Evolutionary conservation across 2,888 invertebrate genomes (phyloP).

Genomic region (Cylloceria caligata): DNA sequence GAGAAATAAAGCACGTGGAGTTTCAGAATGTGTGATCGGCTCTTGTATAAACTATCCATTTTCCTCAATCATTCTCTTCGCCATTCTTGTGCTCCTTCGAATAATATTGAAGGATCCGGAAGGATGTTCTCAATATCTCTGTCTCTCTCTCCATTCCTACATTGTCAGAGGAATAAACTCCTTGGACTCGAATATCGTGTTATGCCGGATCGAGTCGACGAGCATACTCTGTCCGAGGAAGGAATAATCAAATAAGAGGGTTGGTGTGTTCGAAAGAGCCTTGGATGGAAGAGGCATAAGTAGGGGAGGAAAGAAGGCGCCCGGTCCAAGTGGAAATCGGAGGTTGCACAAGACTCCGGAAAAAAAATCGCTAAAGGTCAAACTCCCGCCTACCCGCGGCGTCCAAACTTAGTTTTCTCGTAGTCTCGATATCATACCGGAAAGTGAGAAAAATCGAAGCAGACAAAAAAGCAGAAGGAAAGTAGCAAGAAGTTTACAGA

Average conservation of each 20-base stretch:
- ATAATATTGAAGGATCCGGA: slow-evolving; percentile 45
- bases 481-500: slow-evolving; percentile 56
- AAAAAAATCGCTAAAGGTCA: slow-evolving; percentile 57
- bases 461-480: slow-evolving; percentile 51
- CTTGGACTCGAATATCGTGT: slow-evolving; percentile 34
- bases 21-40: slow-evolving; percentile 35
- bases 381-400: slow-evolving; percentile 37
- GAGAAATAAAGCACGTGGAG: slow-evolving; percentile 17
- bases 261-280: slow-evolving; percentile 3
- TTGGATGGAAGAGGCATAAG: not conserved
- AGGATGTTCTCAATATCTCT: not conserved
- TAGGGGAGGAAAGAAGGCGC: not conserved
- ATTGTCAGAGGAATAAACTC: slow-evolving; percentile 20
- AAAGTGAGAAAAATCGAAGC: slow-evolving; percentile 57
- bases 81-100: slow-evolving; percentile 19
- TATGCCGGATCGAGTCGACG: slow-evolving; percentile 4
- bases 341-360: slow-evolving; percentile 9
- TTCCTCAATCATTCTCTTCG: slow-evolving; percentile 42
- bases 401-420: slow-evolving; percentile 41
- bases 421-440: slow-evolving; percentile 54
- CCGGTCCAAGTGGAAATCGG: slow-evolving; percentile 37
- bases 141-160: slow-evolving; percentile 9
- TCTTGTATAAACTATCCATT: slow-evolving; percentile 48
- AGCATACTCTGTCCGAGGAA: slow-evolving; percentile 10
- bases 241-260: slow-evolving; percentile 45